Percentiles rank a stretch among this genome's conserved stretches.
phyloP scores from a whole-genome alignment of 2,113 vertebrate genomes.

The Aegithalos caudatus region DNA sequence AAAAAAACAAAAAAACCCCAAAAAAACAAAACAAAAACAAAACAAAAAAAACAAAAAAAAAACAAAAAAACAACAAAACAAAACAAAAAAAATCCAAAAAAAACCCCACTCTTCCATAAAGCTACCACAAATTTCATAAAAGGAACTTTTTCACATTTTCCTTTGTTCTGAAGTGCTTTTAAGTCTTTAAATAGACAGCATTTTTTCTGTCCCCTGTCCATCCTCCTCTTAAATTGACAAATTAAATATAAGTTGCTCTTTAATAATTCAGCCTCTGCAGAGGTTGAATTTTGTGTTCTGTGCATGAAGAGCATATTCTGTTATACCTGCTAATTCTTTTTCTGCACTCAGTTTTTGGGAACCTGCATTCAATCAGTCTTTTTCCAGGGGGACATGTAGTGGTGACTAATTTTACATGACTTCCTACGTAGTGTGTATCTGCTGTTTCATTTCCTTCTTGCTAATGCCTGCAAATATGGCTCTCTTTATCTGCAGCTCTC shows the following conservation, averaged over 20 bases:
- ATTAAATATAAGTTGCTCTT: not conserved
- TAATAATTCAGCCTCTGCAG: not conserved
- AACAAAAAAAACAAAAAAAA: no score
- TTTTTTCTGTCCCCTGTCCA: not conserved
- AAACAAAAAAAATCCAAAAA: no score
- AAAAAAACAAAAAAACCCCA: no score
- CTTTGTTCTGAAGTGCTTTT: not conserved
- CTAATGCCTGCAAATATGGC: constrained; percentile 19
- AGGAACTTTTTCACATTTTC: not conserved
- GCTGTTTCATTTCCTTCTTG: constrained; percentile 31
- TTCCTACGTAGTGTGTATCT: not conserved
- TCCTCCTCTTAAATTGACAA: not conserved
- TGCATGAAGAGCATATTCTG: not conserved
- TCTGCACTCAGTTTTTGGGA: not conserved
- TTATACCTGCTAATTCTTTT: not conserved
- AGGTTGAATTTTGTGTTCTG: not conserved
- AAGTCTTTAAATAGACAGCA: not conserved
- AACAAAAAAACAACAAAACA: no score
- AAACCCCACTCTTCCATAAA: not conserved
- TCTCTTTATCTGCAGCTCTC: constrained; percentile 28
- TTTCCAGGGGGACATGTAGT: not conserved
- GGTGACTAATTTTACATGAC: constrained; percentile 15
- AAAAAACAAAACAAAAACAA: no score
- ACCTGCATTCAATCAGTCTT: not conserved
- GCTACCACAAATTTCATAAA: not conserved